These are phyloP conservation scores for Ancistrus triradiatus DNA, from an alignment of 2,113 vertebrate genomes.

Conservation along the genomic window DNA sequence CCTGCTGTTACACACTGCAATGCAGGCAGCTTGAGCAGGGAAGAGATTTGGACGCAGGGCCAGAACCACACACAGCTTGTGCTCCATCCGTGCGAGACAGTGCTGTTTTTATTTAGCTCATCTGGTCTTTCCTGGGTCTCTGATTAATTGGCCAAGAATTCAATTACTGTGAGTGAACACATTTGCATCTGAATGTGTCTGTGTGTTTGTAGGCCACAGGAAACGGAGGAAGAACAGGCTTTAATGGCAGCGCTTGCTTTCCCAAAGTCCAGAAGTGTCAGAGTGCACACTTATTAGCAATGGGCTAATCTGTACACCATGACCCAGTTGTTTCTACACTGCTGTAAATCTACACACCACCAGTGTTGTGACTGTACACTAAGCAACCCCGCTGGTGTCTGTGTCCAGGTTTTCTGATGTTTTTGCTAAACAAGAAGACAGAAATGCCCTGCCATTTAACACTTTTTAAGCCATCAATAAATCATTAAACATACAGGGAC, in stretches of 20 bases:
- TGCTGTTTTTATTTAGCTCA: conserved; percentile 42
- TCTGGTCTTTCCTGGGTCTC: conserved; percentile 54
- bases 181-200: conserved; percentile 48
- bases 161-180: conserved; percentile 46
- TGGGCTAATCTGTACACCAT: neutral
- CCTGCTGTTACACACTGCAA: conserved; percentile 14
- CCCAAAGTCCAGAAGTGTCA: conserved; percentile 6
- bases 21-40: conserved; percentile 15
- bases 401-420: too few species aligned
- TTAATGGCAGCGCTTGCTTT: neutral
- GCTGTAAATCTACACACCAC: too few species aligned
- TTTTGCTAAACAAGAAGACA: too few species aligned
- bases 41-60: neutral
- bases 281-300: neutral
- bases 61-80: conserved; percentile 16
- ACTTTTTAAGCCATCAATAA: too few species aligned
- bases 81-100: conserved; percentile 36
- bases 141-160: conserved; percentile 55
- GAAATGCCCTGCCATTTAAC: too few species aligned
- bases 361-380: too few species aligned
- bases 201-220: conserved; percentile 13
- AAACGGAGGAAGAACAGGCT: conserved; percentile 12
- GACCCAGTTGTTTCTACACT: neutral
- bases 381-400: too few species aligned
- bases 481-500: too few species aligned